Conservation (phyloP, 2,797 vertebrate species). For the Intellagama lesueurii region DNA sequence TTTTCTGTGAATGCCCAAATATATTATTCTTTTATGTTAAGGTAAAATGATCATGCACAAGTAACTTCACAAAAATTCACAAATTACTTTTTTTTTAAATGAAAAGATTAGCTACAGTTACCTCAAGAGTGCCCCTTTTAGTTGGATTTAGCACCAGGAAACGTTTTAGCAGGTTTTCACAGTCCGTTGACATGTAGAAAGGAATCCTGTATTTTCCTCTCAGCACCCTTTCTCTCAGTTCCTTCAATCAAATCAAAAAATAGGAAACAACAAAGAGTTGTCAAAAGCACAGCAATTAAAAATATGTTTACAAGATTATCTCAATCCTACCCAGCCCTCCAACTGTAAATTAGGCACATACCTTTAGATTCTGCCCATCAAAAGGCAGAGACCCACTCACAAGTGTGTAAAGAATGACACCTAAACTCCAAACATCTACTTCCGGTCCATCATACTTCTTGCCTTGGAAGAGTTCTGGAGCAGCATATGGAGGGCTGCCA, state of each 20-base stretch:
- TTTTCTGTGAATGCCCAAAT: not conserved
- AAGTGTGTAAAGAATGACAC: conserved; percentile 97
- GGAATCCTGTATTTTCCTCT: conserved; percentile 98
- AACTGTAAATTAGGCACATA: conserved; percentile 60
- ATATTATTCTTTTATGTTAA: not conserved
- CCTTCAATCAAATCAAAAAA: conserved; percentile 76
- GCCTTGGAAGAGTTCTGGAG: conserved; percentile 97
- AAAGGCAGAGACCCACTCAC: conserved; percentile 98
- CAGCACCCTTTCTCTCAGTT: conserved; percentile 95
- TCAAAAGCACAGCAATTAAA: not conserved
- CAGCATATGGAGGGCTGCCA: conserved; percentile 95
- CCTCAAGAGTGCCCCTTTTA: conserved; percentile 98
- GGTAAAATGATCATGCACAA: not conserved
- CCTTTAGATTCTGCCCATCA: conserved; percentile 98
- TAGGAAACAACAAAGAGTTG: conserved; percentile 30
- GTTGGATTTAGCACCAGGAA: conserved; percentile 98
- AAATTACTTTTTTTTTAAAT: not conserved
- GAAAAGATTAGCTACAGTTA: conserved; percentile 71
- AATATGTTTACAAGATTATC: not conserved
- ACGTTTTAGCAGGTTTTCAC: conserved; percentile 98
- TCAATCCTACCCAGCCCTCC: not conserved
- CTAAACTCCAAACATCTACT: conserved; percentile 98
- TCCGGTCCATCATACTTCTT: conserved; percentile 98
- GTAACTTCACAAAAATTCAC: not conserved
- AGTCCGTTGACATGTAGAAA: conserved; percentile 99